Evolutionary conservation across 64 coral and sea anemone species (phyloP).

Genomic region (Trachythela sp.): DNA sequence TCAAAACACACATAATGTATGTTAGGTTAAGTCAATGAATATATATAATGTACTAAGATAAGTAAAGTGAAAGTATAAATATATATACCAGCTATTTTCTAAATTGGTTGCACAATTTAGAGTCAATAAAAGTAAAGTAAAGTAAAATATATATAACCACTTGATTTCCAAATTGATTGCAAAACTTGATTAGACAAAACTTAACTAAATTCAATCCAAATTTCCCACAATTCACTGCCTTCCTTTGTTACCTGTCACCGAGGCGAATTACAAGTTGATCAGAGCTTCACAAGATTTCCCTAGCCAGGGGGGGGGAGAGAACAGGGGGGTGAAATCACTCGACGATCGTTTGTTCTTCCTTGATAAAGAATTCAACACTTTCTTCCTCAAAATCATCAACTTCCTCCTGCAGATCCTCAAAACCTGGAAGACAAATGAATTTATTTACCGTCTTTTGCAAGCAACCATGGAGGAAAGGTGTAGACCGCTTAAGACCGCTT

Average conservation of each 20-base stretch:
- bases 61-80: background rate
- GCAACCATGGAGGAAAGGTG: no score
- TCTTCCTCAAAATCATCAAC: constrained; percentile 95
- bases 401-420: constrained; percentile 72
- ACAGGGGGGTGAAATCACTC: constrained; percentile 51
- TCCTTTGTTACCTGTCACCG: background rate
- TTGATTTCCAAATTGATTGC: no score
- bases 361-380: constrained; percentile 97
- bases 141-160: background rate
- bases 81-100: no score
- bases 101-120: no score
- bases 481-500: no score
- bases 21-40: background rate
- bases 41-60: background rate
- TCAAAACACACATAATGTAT: background rate
- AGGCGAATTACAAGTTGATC: background rate
- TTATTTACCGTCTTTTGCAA: no score
- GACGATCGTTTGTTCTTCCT: constrained; percentile 84
- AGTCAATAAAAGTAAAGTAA: background rate
- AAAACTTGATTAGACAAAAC: no score
- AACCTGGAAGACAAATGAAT: constrained; percentile 38
- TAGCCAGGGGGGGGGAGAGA: background rate
- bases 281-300: background rate
- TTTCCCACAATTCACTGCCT: background rate
- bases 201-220: background rate